Conservation (phyloP, 2,888 invertebrate genomes). For the Tanaodytes sp. region DNA sequence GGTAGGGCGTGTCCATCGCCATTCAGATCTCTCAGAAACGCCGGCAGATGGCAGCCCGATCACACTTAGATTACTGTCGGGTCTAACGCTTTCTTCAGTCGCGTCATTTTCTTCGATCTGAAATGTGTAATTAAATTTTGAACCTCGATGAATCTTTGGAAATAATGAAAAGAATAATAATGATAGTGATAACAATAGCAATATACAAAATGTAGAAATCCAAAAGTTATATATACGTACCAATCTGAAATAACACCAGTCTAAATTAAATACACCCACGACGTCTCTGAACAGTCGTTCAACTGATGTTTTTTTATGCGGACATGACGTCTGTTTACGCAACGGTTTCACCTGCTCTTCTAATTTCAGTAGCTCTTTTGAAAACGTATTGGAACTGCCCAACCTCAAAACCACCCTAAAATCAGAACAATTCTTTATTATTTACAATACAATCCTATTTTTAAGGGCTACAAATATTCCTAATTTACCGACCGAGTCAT, state of each 20-base stretch:
- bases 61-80: constrained; percentile 68
- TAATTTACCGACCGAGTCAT: too few relatives aligned
- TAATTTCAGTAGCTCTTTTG: constrained; percentile 79
- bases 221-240: constrained; percentile 75
- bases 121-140: constrained; percentile 8
- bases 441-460: too few relatives aligned
- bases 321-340: constrained; percentile 84
- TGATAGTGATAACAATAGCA: too few relatives aligned
- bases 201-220: too few relatives aligned
- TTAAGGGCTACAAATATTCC: too few relatives aligned
- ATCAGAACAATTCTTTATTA: too few relatives aligned
- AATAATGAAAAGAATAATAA: too few relatives aligned
- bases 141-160: too few relatives aligned
- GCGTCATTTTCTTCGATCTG: constrained; percentile 65
- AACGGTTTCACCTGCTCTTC: constrained; percentile 88
- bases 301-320: constrained; percentile 89
- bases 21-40: constrained; percentile 70
- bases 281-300: constrained; percentile 87
- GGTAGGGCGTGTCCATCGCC: constrained; percentile 80
- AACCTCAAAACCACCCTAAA: constrained; percentile 84
- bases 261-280: constrained; percentile 81
- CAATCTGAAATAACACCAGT: constrained; percentile 92
- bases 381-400: constrained; percentile 84
- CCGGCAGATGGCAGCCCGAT: constrained; percentile 64
- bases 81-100: constrained; percentile 66